Conservation (phyloP, 2,888 invertebrate genomes). For the Lysandra bellargus region DNA sequence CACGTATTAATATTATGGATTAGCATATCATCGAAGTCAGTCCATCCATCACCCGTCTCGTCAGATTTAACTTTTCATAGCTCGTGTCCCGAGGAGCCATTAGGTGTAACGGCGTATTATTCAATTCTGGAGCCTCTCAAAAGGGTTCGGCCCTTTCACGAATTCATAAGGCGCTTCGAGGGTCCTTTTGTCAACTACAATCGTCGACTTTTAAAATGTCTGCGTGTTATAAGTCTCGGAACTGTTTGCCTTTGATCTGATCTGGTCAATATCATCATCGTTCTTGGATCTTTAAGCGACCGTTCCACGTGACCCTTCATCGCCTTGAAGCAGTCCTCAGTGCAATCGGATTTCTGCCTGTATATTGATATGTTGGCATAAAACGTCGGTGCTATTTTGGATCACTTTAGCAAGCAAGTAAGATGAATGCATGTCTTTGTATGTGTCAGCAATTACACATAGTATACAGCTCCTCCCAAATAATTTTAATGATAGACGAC, state of each 20-base stretch:
- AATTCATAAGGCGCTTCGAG: constrained; percentile 33
- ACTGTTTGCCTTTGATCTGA: neutral
- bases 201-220: constrained; percentile 15
- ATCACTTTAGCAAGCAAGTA: too few species aligned
- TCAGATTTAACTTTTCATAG: constrained; percentile 18
- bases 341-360: too few species aligned
- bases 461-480: too few species aligned
- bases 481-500: too few species aligned
- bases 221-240: neutral
- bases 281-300: neutral
- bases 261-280: neutral
- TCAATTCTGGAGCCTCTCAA: constrained; percentile 26
- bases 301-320: too few species aligned
- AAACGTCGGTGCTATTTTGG: too few species aligned
- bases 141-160: constrained; percentile 34
- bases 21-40: neutral
- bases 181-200: constrained; percentile 16
- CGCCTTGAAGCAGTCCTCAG: too few species aligned
- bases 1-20: constrained; percentile 7
- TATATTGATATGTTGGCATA: too few species aligned
- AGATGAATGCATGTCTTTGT: too few species aligned
- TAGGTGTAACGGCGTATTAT: constrained; percentile 4
- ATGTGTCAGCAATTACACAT: too few species aligned
- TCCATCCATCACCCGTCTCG: constrained; percentile 5
- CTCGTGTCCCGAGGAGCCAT: neutral